Base-by-base conservation (phyloP, 1,140 invertebrate genomes). In the Drosophila saltans region DNA sequence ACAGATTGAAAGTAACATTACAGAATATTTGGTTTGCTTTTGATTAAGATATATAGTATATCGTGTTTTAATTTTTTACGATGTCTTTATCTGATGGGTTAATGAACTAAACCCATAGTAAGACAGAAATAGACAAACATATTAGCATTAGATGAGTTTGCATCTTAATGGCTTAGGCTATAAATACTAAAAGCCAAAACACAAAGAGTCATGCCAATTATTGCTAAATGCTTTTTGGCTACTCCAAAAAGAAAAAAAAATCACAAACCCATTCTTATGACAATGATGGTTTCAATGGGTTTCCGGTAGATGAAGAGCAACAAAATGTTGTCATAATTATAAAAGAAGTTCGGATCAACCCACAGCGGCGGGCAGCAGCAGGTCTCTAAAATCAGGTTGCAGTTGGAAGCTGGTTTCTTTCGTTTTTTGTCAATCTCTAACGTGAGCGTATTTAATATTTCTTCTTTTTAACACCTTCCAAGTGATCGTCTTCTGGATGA, bases 161-260 rank as follows among this genome's bases (percentile, higher is more conserved):
- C 52, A 55, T 55, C 70, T 69, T 82, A 66, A 71, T 69, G 75
- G 58, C 24, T 55, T 55, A 39, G 61, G 66, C 57, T 61, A 66
- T 82, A 78, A 75, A 43, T 28, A 16, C 21, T 16, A 48, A 26
- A 28, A 61, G 21, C 45, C n/a, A 58, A n/a, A 60, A 60, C 60
- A 66, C 61, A 75, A 28, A 61, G 30, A 56, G 62, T 67, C 62
- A 74, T 81, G 74, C 77, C 78, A 81, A 86, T 81, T 70, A 86
- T 85, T 76, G 79, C 72, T 85, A 82, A 85, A 85, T 85, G 82
- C 67, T 85, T 80, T 52, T 84, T 66, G 74, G 78, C 78, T 84
- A 81, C 81, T 60, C 72, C 10, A 66, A 63, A 69, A 66, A 36
- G 59, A 64, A 21, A 52, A 24, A 33, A 26, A 55, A n/a, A 39